Percentiles rank a stretch among this genome's conserved stretches.
Evolutionary conservation across 1,140 invertebrate genomes (phyloP).

Genomic region (Mercenaria mercenaria): DNA sequence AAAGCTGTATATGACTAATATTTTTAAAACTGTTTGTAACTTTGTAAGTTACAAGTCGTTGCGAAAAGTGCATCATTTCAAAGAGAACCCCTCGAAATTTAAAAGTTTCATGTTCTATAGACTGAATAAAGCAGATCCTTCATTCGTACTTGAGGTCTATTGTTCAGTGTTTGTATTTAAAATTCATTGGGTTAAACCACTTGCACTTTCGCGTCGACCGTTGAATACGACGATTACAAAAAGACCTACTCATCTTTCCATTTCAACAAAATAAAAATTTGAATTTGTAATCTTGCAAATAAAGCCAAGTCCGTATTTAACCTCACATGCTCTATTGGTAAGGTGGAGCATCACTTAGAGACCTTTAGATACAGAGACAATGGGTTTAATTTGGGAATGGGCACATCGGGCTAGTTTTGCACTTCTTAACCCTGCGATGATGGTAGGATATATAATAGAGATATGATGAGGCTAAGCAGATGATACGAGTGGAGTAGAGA

Average conservation of each 20-base stretch:
- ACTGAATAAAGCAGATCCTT: no score
- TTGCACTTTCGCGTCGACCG: neutral
- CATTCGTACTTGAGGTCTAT: neutral
- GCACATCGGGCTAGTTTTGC: neutral
- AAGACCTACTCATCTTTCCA: constrained; percentile 10
- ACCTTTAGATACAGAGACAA: constrained; percentile 6
- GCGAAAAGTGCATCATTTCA: no score
- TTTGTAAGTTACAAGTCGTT: no score
- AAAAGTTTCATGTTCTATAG: no score
- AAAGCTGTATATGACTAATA: no score
- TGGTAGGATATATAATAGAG: neutral
- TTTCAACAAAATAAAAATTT: neutral
- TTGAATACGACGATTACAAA: constrained; percentile 2
- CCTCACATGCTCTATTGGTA: neutral
- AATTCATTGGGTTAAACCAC: constrained; percentile 5
- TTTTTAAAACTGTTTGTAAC: no score
- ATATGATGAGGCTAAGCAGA: neutral
- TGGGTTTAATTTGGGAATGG: neutral
- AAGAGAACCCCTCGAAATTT: no score
- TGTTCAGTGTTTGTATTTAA: neutral
- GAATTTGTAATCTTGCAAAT: constrained; percentile 11
- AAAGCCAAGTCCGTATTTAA: constrained; percentile 31
- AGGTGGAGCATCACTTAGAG: constrained; percentile 1
- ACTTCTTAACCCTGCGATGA: neutral
- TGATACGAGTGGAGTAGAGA: neutral